phyloP scores from a whole-genome alignment of 1,140 invertebrate species.

The Musca vetustissima region DNA sequence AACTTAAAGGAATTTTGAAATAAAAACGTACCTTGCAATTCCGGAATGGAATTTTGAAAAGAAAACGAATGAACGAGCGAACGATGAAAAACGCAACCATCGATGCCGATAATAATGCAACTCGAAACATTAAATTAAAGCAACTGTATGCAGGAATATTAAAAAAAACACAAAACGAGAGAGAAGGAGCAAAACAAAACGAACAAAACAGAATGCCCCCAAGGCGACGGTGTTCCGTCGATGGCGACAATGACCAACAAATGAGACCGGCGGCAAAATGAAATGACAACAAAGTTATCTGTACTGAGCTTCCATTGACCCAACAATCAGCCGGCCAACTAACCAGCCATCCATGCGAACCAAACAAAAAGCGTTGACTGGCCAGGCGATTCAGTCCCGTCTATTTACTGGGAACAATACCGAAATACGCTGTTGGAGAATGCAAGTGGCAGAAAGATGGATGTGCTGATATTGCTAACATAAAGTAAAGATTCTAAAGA shows the following conservation, averaged over 20 bases:
- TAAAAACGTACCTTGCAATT: too few relatives aligned
- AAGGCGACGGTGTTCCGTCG: background rate
- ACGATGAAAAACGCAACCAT: background rate
- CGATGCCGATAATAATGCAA: constrained; percentile 19
- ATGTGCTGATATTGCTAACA: too few relatives aligned
- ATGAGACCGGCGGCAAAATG: constrained; percentile 13
- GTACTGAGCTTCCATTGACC: background rate
- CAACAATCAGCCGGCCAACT: background rate
- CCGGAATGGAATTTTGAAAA: too few relatives aligned
- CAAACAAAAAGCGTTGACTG: too few relatives aligned
- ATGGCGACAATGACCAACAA: background rate
- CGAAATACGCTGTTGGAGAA: too few relatives aligned
- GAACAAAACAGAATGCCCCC: background rate
- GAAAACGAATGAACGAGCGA: too few relatives aligned
- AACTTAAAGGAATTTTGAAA: too few relatives aligned
- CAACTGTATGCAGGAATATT: constrained; percentile 9
- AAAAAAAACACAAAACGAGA: constrained; percentile 4
- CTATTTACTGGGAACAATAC: too few relatives aligned
- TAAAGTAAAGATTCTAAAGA: too few relatives aligned
- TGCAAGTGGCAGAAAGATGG: too few relatives aligned
- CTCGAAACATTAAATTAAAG: constrained; percentile 18
- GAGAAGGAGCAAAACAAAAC: background rate
- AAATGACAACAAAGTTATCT: constrained; percentile 23
- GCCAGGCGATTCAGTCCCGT: too few relatives aligned
- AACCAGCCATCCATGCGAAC: background rate